Percentiles rank a stretch among this genome's conserved stretches.
phyloP scores from a whole-genome alignment of 2,888 invertebrate species.

The Thalpophila matura region DNA sequence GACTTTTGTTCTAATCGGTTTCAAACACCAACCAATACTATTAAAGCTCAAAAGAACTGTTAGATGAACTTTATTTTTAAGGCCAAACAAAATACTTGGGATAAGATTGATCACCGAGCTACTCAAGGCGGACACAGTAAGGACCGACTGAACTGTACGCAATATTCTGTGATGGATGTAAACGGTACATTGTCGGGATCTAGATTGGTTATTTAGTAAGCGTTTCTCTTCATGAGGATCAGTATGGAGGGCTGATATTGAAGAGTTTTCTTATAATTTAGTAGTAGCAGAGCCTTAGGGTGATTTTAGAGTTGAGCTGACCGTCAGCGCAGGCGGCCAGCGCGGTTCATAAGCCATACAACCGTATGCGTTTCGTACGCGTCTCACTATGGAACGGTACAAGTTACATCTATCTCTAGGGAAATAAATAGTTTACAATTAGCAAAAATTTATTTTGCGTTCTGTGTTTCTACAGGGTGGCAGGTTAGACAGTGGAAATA shows the following conservation, averaged over 20 bases:
- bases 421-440: too few species aligned
- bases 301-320: too few species aligned
- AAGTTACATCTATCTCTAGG: too few species aligned
- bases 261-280: too few species aligned
- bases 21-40: background rate
- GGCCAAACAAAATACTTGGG: slow-evolving; percentile 51
- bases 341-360: too few species aligned
- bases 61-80: slow-evolving; percentile 45
- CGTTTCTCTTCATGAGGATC: slow-evolving; percentile 6
- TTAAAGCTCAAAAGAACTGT: slow-evolving; percentile 19
- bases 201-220: slow-evolving; percentile 14
- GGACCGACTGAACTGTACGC: slow-evolving; percentile 31
- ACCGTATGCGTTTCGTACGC: too few species aligned
- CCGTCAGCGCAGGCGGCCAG: too few species aligned
- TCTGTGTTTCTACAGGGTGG: too few species aligned
- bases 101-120: slow-evolving; percentile 57
- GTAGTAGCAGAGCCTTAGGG: too few species aligned
- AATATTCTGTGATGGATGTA: slow-evolving; percentile 55
- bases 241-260: background rate
- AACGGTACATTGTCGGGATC: slow-evolving; percentile 14
- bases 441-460: too few species aligned
- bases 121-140: slow-evolving; percentile 18
- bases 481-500: too few species aligned
- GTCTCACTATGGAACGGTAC: too few species aligned
- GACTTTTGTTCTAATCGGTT: slow-evolving; percentile 1